Evolutionary conservation across 37 sponge, comb jelly and placozoan species (phyloP).

Genomic region (Hexactinellida sp.): DNA sequence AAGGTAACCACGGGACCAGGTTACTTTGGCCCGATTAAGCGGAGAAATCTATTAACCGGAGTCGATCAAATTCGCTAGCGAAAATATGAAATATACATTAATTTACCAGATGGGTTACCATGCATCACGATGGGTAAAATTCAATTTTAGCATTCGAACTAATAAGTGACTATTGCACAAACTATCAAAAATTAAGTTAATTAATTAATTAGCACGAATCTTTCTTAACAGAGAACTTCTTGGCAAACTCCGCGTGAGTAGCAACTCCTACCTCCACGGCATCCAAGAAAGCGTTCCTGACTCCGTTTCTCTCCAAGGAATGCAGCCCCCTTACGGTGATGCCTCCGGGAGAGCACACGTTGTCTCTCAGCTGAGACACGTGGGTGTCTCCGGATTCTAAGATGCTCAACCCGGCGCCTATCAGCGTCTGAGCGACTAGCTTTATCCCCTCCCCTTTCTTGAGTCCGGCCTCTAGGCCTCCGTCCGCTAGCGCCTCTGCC

Average conservation of each 20-base stretch:
- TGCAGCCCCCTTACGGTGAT: not conserved
- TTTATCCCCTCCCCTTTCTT: not conserved
- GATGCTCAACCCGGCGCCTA: not conserved
- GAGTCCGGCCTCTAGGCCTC: not conserved
- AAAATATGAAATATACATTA: too few relatives aligned
- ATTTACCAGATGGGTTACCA: too few relatives aligned
- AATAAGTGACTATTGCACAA: too few relatives aligned
- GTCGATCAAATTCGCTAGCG: too few relatives aligned
- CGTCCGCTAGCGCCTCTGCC: not conserved
- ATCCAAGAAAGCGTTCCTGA: not conserved
- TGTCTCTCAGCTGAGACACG: not conserved
- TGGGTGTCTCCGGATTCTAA: not conserved
- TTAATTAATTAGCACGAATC: too few relatives aligned
- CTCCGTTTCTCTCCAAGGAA: constrained; percentile 9
- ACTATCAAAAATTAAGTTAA: too few relatives aligned
- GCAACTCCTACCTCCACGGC: not conserved
- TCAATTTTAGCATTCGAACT: too few relatives aligned
- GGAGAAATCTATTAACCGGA: too few relatives aligned
- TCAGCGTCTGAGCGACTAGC: constrained; percentile 6
- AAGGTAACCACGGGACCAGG: too few relatives aligned
- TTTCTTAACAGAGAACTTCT: not conserved
- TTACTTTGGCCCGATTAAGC: too few relatives aligned
- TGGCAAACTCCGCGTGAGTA: not conserved
- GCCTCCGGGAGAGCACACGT: not conserved
- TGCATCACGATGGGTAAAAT: too few relatives aligned